A percentile compares a stretch with the other conserved stretches of the same genome.
These are phyloP conservation scores for Knipowitschia caucasica DNA, from an alignment of 2,797 vertebrate species.

Conservation along the genomic window DNA sequence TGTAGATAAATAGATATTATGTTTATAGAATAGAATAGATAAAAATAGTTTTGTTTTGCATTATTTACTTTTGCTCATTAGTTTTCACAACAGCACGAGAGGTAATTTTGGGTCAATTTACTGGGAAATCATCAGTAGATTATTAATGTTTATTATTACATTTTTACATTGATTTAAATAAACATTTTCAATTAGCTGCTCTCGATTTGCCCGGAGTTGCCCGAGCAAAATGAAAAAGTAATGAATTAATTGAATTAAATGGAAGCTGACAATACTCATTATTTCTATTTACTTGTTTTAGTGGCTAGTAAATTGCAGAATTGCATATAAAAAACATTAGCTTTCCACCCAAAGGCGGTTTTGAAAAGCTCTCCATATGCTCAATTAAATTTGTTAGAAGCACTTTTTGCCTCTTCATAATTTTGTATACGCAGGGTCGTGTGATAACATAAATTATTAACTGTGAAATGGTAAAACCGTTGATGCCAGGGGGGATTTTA, in stretches of 20 bases:
- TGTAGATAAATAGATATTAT: not conserved
- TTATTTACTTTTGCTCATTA: not conserved
- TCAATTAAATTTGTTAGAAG: not conserved
- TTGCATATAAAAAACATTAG: constrained; percentile 2
- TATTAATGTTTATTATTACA: not conserved
- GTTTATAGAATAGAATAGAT: not conserved
- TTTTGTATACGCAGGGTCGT: not conserved
- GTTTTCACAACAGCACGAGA: not conserved
- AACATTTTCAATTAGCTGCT: not conserved
- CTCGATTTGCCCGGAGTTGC: not conserved
- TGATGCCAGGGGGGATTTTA: not conserved
- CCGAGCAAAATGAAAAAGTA: not conserved
- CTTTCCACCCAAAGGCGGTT: not conserved
- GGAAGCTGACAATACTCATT: not conserved
- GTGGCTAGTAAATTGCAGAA: not conserved
- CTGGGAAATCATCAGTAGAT: not conserved
- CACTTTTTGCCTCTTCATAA: not conserved
- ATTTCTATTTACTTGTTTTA: constrained; percentile 3
- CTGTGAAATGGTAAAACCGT: not conserved
- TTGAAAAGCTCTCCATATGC: not conserved
- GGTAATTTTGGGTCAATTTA: not conserved
- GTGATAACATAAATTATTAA: not conserved
- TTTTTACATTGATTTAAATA: not conserved
- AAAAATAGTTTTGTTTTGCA: not conserved
- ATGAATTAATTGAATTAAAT: constrained; percentile 1